Base-by-base conservation (phyloP, 2,797 vertebrate species). In the Varecia variegata region DNA sequence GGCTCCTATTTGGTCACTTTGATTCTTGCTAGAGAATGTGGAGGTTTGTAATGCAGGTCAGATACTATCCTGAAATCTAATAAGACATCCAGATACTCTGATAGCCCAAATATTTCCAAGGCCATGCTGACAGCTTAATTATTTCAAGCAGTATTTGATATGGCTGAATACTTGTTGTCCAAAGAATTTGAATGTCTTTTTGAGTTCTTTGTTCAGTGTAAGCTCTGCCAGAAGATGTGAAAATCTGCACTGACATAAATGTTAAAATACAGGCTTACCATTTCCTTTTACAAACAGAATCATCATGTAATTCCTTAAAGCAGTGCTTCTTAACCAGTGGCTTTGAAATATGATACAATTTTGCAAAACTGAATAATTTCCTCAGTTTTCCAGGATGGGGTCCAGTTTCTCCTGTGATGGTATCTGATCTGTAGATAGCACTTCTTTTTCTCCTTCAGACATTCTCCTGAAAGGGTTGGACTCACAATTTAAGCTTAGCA, bases 41-140 rank as follows among this genome's bases (percentile, higher is more conserved):
- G 83, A 15, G 84, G 76, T 74, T 77, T 93, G 54, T 82, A 30
- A 38, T 79, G 27, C 56, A 71, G 80, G 47, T 88, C 81, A 74
- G 85, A 84, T 77, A 11, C 14, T 95, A 50, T 89, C 17, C 1
- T 54, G 90, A 92, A 95, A 96, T 85, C 65, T 83, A 76, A 25
- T 58, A 89, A 30, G 89, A 60, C 54, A 54, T 89, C 38, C 93
- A 90, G 52, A 93, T 92, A 84, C 40, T 68, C 67, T 68, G 38
- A 14, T 5, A 86, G 76, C 32, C 47, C 81, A 73, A 18, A 77
- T 62, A 56, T 88, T 89, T 91, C 91, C 45, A 88, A 35, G 94
- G 60, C 67, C 38, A 54, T 67, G 70, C 54, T 85, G 93, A 95
- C 83, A 96, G 90, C 91, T 95, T 92, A 80, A 88, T 95, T 95